phyloP scores from a whole-genome alignment of 2,113 vertebrate species.

The Misgurnus anguillicaudatus region DNA sequence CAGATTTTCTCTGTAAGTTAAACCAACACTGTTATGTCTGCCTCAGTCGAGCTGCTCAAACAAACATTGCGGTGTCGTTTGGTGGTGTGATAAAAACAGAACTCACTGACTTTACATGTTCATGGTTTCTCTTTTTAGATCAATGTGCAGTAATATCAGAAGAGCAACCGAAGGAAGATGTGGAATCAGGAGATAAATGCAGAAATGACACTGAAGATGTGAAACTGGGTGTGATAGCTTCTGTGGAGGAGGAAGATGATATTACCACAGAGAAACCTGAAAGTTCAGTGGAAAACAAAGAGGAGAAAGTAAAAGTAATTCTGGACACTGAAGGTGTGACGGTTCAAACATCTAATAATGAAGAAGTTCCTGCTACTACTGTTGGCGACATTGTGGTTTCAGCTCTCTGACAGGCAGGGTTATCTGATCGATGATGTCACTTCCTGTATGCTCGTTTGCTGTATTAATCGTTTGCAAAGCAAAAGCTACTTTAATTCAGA shows the following conservation, averaged over 20 bases:
- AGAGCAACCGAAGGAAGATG: not conserved
- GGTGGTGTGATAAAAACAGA: too few species aligned
- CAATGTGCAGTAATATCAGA: not conserved
- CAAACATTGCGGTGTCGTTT: too few species aligned
- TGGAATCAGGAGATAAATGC: not conserved
- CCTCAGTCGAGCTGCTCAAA: too few species aligned
- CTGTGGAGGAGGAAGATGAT: not conserved
- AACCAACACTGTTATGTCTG: too few species aligned
- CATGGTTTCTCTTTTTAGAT: not conserved
- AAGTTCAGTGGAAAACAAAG: not conserved
- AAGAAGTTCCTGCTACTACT: not conserved
- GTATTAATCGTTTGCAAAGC: not conserved
- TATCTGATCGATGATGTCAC: not conserved
- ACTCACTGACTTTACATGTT: too few species aligned
- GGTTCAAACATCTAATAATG: not conserved
- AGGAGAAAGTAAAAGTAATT: not conserved
- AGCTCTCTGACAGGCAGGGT: not conserved
- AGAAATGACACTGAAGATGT: not conserved
- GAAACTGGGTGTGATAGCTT: not conserved
- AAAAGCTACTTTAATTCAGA: not conserved
- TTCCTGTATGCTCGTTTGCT: slow-evolving; percentile 12
- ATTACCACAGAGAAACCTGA: not conserved
- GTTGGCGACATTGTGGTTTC: not conserved
- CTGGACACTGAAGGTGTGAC: not conserved
- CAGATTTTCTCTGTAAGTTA: too few species aligned